Percentiles rank a stretch among this genome's conserved stretches.
phyloP scores from a whole-genome alignment of 2,888 invertebrate species.

The Mythimna lalbum region DNA sequence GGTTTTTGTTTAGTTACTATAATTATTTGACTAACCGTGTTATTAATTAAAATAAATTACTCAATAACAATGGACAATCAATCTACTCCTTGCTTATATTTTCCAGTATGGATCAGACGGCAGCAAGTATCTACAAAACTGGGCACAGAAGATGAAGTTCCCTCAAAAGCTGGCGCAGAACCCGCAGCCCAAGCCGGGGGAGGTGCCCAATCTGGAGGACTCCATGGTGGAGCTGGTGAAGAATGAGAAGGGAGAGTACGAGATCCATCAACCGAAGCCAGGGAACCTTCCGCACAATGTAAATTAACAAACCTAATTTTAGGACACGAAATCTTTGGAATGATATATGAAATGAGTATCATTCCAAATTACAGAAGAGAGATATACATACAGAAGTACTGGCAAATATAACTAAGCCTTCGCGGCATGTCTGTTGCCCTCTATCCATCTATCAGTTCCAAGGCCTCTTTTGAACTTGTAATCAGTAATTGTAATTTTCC shows the following conservation, averaged over 20 bases:
- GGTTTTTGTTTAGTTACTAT: too few relatives aligned
- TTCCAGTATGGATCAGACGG: slow-evolving; percentile 85
- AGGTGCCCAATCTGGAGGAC: slow-evolving; percentile 83
- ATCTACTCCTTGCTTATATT: background rate
- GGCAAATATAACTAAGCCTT: too few relatives aligned
- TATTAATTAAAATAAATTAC: too few relatives aligned
- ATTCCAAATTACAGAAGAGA: too few relatives aligned
- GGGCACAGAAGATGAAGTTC: slow-evolving; percentile 91
- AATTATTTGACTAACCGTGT: too few relatives aligned
- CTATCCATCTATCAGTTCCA: too few relatives aligned
- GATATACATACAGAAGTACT: too few relatives aligned
- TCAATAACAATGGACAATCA: background rate
- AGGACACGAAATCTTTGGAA: background rate
- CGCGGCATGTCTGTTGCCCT: too few relatives aligned
- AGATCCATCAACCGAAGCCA: slow-evolving; percentile 84
- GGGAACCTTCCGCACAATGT: slow-evolving; percentile 82
- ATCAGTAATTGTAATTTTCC: too few relatives aligned
- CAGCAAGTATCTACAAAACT: slow-evolving; percentile 90
- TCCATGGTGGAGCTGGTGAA: slow-evolving; percentile 83
- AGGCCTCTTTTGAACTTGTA: too few relatives aligned
- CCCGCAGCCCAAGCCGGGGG: slow-evolving; percentile 68
- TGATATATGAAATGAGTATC: too few relatives aligned
- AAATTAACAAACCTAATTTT: background rate
- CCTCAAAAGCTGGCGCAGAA: slow-evolving; percentile 68
- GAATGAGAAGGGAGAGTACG: slow-evolving; percentile 83